These are phyloP conservation scores for Pseudoatta argentina DNA, from an alignment of 1,140 invertebrate genomes.

Conservation along the genomic window DNA sequence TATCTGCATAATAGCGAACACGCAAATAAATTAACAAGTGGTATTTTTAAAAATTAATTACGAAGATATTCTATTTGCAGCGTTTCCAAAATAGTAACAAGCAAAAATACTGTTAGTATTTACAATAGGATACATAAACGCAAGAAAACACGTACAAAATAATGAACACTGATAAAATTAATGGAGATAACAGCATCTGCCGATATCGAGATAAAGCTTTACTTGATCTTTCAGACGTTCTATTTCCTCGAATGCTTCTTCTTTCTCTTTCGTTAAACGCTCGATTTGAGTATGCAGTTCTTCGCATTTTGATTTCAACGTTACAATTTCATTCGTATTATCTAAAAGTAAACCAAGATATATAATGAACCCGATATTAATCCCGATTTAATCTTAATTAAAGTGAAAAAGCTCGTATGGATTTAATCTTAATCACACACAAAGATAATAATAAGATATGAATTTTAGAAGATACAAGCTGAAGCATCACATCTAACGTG, in stretches of 20 bases:
- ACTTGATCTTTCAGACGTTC: constrained; percentile 80
- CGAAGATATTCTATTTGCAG: background rate
- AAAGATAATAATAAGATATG: background rate
- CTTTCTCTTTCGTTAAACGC: constrained; percentile 76
- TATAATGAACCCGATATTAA: background rate
- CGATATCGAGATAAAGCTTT: background rate
- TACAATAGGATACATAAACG: background rate
- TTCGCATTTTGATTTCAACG: constrained; percentile 56
- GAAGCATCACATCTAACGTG: background rate
- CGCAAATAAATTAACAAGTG: background rate
- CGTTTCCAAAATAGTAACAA: background rate
- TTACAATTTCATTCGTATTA: constrained; percentile 34
- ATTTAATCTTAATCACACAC: background rate
- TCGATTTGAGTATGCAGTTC: constrained; percentile 72
- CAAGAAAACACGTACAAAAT: background rate
- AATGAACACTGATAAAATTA: background rate
- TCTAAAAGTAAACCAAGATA: constrained; percentile 17
- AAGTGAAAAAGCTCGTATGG: too few relatives aligned
- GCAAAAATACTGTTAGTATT: background rate
- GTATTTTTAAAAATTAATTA: background rate
- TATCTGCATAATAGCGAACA: constrained; percentile 64
- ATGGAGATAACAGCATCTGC: background rate
- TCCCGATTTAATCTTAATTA: background rate
- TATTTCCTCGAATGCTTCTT: constrained; percentile 77
- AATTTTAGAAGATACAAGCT: background rate